These are phyloP conservation scores for Apotomis capreana DNA, from an alignment of 2,888 invertebrate genomes.

Conservation along the genomic window DNA sequence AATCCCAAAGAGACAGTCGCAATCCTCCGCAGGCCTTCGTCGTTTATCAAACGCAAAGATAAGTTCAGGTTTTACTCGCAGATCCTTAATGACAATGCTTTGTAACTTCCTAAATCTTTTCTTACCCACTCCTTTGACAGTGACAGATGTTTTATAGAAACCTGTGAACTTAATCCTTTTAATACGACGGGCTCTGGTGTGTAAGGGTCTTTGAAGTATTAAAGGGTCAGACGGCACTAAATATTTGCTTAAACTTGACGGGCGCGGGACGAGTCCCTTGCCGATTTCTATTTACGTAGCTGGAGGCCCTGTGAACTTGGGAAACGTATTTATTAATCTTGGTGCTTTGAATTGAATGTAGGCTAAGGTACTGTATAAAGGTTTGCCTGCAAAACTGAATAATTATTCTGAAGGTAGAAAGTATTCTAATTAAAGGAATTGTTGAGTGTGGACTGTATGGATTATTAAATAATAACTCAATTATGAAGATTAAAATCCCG, in stretches of 20 bases:
- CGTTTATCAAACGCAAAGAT: slow-evolving; percentile 33
- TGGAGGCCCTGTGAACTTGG: slow-evolving; percentile 4
- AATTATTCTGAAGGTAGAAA: slow-evolving; percentile 8
- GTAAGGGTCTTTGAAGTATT: slow-evolving; percentile 30
- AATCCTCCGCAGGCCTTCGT: slow-evolving; percentile 17
- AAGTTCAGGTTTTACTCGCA: slow-evolving; percentile 13
- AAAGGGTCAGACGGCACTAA: slow-evolving; percentile 40
- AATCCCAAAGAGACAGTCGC: slow-evolving; percentile 21
- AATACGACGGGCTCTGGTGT: not conserved
- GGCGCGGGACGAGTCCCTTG: slow-evolving; percentile 15
- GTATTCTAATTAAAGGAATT: not conserved
- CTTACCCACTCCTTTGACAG: slow-evolving; percentile 19
- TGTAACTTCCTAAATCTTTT: slow-evolving; percentile 17
- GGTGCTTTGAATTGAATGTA: slow-evolving; percentile 4
- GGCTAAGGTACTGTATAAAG: slow-evolving; percentile 7
- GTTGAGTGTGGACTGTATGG: too few species aligned
- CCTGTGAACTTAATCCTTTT: slow-evolving; percentile 15
- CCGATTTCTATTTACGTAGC: slow-evolving; percentile 23
- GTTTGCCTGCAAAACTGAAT: slow-evolving; percentile 4
- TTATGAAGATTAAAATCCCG: too few species aligned
- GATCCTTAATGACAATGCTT: slow-evolving; percentile 20
- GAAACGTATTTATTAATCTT: slow-evolving; percentile 15
- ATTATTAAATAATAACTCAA: too few species aligned
- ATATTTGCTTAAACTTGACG: slow-evolving; percentile 29
- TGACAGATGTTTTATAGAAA: slow-evolving; percentile 34